phyloP scores from a whole-genome alignment of 1,140 invertebrate species.

The Aphis craccivora region DNA sequence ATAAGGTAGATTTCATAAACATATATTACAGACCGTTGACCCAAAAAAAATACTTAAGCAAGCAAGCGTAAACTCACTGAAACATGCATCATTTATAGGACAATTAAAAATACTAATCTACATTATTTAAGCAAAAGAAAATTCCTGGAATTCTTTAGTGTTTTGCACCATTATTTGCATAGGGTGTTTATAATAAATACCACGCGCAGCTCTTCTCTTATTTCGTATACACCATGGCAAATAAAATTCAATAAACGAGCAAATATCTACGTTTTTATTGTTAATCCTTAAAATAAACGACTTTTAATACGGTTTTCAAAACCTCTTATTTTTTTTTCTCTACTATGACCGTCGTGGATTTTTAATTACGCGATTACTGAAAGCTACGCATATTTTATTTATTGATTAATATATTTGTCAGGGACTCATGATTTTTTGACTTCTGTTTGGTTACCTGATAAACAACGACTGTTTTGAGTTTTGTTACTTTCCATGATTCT shows the following conservation, averaged over 20 bases:
- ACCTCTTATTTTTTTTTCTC: neutral
- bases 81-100: neutral
- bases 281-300: conserved; percentile 14
- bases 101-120: conserved; percentile 23
- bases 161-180: neutral
- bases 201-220: neutral
- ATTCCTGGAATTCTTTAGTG: neutral
- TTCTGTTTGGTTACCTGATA: neutral
- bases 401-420: neutral
- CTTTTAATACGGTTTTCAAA: neutral
- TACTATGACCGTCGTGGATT: neutral
- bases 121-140: neutral
- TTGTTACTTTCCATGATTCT: neutral
- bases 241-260: conserved; percentile 16
- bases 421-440: neutral
- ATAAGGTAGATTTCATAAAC: neutral
- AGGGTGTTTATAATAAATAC: conserved; percentile 16
- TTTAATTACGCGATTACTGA: neutral
- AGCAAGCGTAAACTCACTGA: neutral
- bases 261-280: conserved; percentile 18
- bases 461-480: neutral
- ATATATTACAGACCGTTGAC: neutral
- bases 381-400: neutral
- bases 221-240: neutral
- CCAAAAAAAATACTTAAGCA: neutral